Base-by-base conservation (phyloP, 1,140 invertebrate genomes). In the Acromyrmex heyeri region DNA sequence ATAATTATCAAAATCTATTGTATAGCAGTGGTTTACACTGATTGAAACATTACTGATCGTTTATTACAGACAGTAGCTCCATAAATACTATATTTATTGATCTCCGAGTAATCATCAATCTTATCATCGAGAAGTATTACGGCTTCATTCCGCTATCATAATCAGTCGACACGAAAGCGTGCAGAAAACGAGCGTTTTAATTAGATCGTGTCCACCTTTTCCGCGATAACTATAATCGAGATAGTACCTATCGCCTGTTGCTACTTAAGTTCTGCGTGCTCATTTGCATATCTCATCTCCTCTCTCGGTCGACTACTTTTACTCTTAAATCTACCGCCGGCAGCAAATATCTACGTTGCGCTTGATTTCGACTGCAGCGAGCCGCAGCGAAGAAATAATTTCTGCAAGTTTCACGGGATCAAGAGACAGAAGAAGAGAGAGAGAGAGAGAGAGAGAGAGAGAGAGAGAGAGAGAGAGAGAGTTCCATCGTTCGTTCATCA, bases 261-360 rank as follows among this genome's bases (percentile, higher is more conserved):
- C 73, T 65, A 78, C 59, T 62, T 85, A 85, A 62, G 73, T 38
- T 38, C 73, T 78, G 53, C 72, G 61, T 44, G 30, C 48, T 77
- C 75, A 76, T 78, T 85, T 79, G 44, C 75, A 85, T 78, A 79
- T 85, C 72, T 78, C 83, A 79, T 85, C 81, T 76, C 16, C 73
- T 44, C 8, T 44, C 38, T 85, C 57, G 73, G 30, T 48, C 30
- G 59, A 76, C 62, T 53, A 85, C 75, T 85, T 85, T 67, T 78
- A 77, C 75, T 85, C 62, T 85, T 62, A 24, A 85, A 65, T 61
- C 61, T 65, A 61, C 21, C 70, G 48, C 24, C 55, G 57, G 14
- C 79, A 61, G 65, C 50, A 24, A 72, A 24, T 27, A 5, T 16
- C 59, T 30, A 12, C 12, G 48, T 30, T 53, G 48, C 53, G 44